Evolutionary conservation across 2,797 vertebrate species (phyloP).

Genomic region (Malurus leucopterus): DNA sequence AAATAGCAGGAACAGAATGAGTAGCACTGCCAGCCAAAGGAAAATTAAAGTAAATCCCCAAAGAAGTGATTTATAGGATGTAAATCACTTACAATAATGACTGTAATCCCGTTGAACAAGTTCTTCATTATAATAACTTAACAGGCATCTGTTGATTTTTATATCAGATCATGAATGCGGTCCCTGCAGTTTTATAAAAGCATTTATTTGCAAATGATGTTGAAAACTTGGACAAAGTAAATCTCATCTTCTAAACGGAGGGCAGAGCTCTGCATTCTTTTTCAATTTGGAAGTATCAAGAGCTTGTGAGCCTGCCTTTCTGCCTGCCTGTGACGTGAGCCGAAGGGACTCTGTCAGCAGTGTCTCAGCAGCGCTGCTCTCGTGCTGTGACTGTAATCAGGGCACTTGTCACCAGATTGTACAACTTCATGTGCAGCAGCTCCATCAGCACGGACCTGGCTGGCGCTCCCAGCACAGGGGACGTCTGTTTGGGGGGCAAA

Average conservation of each 20-base stretch:
- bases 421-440: neutral
- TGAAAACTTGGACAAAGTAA: neutral
- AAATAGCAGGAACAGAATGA: constrained; percentile 9
- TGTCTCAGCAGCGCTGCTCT: neutral
- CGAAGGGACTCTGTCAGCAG: neutral
- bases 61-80: constrained; percentile 38
- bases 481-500: accelerated
- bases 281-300: neutral
- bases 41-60: constrained; percentile 45
- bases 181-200: constrained; percentile 19
- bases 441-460: accelerated
- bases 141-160: constrained; percentile 52
- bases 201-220: neutral
- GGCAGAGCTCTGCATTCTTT: neutral
- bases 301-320: neutral
- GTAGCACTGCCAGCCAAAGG: neutral
- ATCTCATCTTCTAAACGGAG: neutral
- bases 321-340: neutral
- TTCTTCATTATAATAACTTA: constrained; percentile 46
- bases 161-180: constrained; percentile 7
- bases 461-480: neutral
- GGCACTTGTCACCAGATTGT: neutral
- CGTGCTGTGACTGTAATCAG: neutral
- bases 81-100: constrained; percentile 41
- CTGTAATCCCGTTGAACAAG: constrained; percentile 26